A percentile compares a stretch with the other conserved stretches of the same genome.
Evolutionary conservation across 2,113 vertebrate genomes (phyloP).

Genomic region (Grammomys surdaster): DNA sequence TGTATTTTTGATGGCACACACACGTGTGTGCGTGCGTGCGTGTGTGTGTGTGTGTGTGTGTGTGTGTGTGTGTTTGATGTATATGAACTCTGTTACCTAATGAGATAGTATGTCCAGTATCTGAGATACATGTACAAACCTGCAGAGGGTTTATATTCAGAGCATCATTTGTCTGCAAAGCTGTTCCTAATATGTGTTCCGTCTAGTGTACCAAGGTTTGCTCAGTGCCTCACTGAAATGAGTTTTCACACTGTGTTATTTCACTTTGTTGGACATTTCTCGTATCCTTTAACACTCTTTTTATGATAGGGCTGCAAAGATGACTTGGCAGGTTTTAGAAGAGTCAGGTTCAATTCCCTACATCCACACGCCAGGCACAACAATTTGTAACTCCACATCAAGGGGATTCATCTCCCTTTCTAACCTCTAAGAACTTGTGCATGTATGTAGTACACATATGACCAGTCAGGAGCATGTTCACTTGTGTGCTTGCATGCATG

Average conservation of each 20-base stretch:
- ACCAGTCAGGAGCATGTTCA: neutral
- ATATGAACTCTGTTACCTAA: neutral
- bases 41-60: too few relatives aligned
- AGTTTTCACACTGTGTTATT: neutral
- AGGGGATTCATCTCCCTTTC: neutral
- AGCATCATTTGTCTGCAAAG: neutral
- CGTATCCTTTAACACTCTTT: neutral
- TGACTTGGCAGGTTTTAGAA: neutral
- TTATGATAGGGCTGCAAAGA: neutral
- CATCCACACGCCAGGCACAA: too few relatives aligned
- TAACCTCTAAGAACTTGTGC: neutral
- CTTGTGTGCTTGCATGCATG: too few relatives aligned
- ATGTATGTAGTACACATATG: neutral
- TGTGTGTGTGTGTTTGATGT: neutral
- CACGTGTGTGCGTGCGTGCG: too few relatives aligned
- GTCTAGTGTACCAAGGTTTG: neutral
- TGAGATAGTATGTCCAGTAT: neutral
- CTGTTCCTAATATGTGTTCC: neutral
- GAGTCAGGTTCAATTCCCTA: neutral
- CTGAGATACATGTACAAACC: neutral
- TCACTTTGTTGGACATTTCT: neutral
- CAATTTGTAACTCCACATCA: neutral
- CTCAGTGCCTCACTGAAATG: neutral
- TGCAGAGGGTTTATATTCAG: neutral
- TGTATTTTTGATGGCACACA: neutral